Evolutionary conservation across 2,113 vertebrate species (phyloP), one percentile per base, ranked within the genome.

Genomic region (Puntigrus tetrazona): DNA sequence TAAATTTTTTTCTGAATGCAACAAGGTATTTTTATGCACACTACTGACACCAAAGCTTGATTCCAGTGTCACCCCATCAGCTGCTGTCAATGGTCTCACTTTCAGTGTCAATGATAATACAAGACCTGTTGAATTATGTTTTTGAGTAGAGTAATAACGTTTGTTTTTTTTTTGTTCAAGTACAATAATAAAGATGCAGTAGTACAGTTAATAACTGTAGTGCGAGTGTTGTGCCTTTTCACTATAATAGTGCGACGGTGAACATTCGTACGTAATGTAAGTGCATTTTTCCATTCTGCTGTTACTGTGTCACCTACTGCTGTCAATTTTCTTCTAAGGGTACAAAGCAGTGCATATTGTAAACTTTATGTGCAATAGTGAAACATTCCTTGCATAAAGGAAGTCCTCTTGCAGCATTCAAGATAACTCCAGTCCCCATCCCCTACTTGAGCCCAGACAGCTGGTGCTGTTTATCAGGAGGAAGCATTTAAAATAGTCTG

Each of bases 401-500:
- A 43, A 76, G 36, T 36, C 25, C 25, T 76, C 52, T 84, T 8
- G 75, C 73, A 63, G 2, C n/a, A 79, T 27, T 79, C 87, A 85
- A 82, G 29, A 85, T 72, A 55, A 88, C 85, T 81, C 27, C 0
- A 34, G 61, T 86, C 67, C 25, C 29, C 31, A 3, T 52, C 18
- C 63, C 52, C 22, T 89, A n/a, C 65, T 65, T 20, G 76, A 78
- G 31, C 65, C 75, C 85, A 74, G 55, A 81, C 92, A 95, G 92
- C 92, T 93, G 92, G 89, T 91, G 90, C 92, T 93, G 91, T 91
- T 89, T 83, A 90, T 94, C 92, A 93, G 90, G 86, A 87, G 87
- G 89, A 87, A 89, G 88, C 90, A 91, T 94, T 93, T 93, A 92
- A 93, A 92, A 85, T 87, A 88, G 90, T 87, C 81, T 82, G 55